Base-by-base conservation (phyloP, 2,113 vertebrate species). In the Cyanoderma ruficeps region DNA sequence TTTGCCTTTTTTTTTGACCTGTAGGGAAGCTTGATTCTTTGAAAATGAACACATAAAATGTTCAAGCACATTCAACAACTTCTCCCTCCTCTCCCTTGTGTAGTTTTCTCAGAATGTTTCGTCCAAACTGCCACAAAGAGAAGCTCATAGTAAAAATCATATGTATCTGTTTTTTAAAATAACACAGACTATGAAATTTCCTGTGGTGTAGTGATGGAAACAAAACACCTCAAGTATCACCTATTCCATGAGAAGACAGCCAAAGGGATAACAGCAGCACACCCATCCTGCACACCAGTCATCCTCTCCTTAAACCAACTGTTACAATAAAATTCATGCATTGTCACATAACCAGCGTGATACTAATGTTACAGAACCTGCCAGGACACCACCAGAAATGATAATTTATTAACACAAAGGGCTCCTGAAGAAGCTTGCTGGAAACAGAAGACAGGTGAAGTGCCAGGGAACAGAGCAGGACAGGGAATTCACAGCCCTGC, bases 391-490 rank as follows among this genome's bases (percentile, higher is more conserved):
- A 18, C 9, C 39, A 81, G 68, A 30, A 80, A 33, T 1, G 22
- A 12, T 3, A 2, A 61, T 57, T 86, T 33, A 49, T 30, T 23
- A 53, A 39, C 0, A 2, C 31, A 21, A 68, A 35, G 30, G 10
- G n/a, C 44, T 61, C 2, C 15, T 59, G 18, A 37, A 69, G 88
- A 28, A 5, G 11, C 17, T 57, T 5, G 1, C 0, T 42, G 37
- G 79, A 46, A 28, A 12, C 63, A 20, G 17, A 24, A 24, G 49
- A 19, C 1, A 55, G 83, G 35, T 30, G 10, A 42, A 70, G 64
- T 1, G 5, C 33, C 60, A 22, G 0, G 0, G 30, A 60, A 81
- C 63, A 27, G 53, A 74, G 64, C 1, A 2, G 64, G 27, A 28
- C 3, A 4, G 37, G 56, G 88, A 84, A 64, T 50, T 24, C 3